Base-by-base conservation (phyloP, 2,888 invertebrate species). In the Amblyjoppa proteus region DNA sequence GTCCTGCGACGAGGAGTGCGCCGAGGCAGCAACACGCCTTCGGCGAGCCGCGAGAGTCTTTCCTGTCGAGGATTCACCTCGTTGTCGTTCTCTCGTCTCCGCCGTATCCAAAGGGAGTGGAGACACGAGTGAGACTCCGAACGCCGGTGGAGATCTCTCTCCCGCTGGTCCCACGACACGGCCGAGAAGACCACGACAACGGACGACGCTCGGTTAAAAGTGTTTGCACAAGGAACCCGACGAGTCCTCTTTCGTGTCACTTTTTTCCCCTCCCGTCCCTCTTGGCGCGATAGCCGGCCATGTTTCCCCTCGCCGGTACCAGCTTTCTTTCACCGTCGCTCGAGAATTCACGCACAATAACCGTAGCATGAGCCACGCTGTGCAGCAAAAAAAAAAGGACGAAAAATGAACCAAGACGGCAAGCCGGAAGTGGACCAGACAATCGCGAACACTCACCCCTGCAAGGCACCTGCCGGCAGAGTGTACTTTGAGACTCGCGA, bases 181-280 rank as follows among this genome's bases (percentile, higher is more conserved):
- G 75, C 68, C 64, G n/a, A 51, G 38, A 31, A 31, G 73, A 82
- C 75, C 53, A 68, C 74, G 66, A 79, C 78, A 71, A 82, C 77
- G 64, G 88, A 89, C 84, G 88, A 89, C 84, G 87, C 87, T 85
- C 89, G 90, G 89, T 90, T 92, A 90, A 92, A 91, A 92, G 89
- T 91, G 90, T 92, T 92, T 91, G 87, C 89, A 87, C 88, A 90
- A 89, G 89, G 87, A 87, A 78, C 73, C 87, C 83, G 87, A 88
- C 88, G 87, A 86, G 88, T 87, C 89, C 88, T 89, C 87, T 81
- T 83, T 81, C 81, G 78, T 82, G 71, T 83, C 80, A 71, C 78
- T 78, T 51, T 20, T 71, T 51, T 34, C 51, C 51, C 25, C 45
- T 31, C 53, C 74, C 56, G 28, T 70, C 53, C 73, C 20, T 51